Base-by-base conservation (phyloP, 1,140 invertebrate species). In the Trichomalopsis sarcophagae region DNA sequence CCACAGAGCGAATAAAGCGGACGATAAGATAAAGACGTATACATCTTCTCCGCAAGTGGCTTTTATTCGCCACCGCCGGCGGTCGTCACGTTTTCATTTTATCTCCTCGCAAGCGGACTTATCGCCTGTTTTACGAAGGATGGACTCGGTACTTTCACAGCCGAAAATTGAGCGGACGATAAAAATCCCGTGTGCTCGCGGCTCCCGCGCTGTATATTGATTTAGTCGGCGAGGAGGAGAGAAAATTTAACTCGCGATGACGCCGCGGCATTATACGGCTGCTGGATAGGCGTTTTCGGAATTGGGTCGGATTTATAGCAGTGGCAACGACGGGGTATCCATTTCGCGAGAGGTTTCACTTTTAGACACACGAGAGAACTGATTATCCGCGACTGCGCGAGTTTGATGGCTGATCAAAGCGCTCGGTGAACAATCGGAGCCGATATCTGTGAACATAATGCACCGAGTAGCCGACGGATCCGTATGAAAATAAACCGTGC, bases 61-160 rank as follows among this genome's bases (percentile, higher is more conserved):
- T 68, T 79, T 76, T 69, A 84, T 84, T 78, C 40, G 23, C 2
- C 44, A 17, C 27, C 33, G 30, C 55, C 36, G 30, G 10, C 27
- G 55, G 21, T 50, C 40, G 82, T 78, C 50, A 78, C 40, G 40
- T 69, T 78, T 78, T 77, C 40, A 84, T 78, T 84, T 84, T 78
- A 78, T 78, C 74, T 68, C 62, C 2, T 21, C 40, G 17, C 17
- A 36, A 13, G 21, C 21, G 47, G n/a, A 77, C 55, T 76, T 40
- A 83, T 62, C 14, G 62, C n/a, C n/a, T 36, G 44, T 74, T 44
- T 82, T 62, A 62, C 40, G 40, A 40, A 21, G 30, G 30, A 23
- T 30, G 71, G 9, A 13, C 71, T 36, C 33, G 33, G 55, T 21
- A 76, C 36, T 76, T 44, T 76, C 66, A 47, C 17, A 66, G 55